Evolutionary conservation across 2,888 invertebrate species (phyloP).

Genomic region (Bhutanitis thaidina): DNA sequence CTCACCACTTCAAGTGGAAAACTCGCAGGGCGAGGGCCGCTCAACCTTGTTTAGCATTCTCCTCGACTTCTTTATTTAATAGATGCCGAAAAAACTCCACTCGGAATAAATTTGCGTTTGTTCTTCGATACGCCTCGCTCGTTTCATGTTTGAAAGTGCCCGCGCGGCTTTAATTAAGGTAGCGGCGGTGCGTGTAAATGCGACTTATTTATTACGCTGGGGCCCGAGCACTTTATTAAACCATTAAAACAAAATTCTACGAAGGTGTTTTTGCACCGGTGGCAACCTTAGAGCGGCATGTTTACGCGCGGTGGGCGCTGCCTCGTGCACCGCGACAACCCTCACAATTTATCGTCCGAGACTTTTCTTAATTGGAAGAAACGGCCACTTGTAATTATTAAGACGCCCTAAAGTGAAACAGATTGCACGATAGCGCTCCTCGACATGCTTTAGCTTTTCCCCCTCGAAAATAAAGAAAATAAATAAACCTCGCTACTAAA

Average conservation of each 20-base stretch:
- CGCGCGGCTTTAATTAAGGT: constrained; percentile 65
- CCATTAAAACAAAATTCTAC: constrained; percentile 53
- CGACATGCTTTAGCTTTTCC: constrained; percentile 45
- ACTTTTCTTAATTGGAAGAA: constrained; percentile 80
- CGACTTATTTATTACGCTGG: constrained; percentile 55
- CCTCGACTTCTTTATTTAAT: constrained; percentile 78
- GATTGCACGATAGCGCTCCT: constrained; percentile 69
- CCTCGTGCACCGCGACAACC: constrained; percentile 51
- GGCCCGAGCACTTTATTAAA: constrained; percentile 62
- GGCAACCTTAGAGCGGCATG: constrained; percentile 61
- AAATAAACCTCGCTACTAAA: constrained; percentile 17
- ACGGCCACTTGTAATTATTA: constrained; percentile 80
- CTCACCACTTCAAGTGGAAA: constrained; percentile 75
- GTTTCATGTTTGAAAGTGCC: constrained; percentile 56
- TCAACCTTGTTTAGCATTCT: constrained; percentile 79
- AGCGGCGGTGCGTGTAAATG: constrained; percentile 57
- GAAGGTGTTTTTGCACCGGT: constrained; percentile 33
- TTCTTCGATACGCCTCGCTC: constrained; percentile 63
- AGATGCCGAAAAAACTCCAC: constrained; percentile 73
- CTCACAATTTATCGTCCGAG: constrained; percentile 76
- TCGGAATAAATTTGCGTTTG: constrained; percentile 75
- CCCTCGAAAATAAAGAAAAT: constrained; percentile 35
- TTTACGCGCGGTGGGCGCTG: constrained; percentile 59
- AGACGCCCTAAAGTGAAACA: constrained; percentile 79
- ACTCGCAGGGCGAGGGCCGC: constrained; percentile 76